Conservation (phyloP, 2,888 invertebrate species). For the Spisula subtruncata region DNA sequence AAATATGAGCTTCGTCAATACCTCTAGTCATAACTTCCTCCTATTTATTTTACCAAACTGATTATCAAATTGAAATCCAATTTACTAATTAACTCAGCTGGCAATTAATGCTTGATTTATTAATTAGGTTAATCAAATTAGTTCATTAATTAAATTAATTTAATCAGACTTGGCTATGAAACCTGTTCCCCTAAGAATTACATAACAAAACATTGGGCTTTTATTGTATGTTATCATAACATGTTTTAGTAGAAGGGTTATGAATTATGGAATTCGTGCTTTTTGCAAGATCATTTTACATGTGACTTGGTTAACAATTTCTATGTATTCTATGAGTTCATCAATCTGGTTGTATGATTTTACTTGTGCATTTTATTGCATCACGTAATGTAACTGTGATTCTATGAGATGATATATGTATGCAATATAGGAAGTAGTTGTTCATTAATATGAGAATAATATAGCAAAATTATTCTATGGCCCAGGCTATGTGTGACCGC, state of each 20-base stretch:
- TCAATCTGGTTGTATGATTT: constrained; percentile 14
- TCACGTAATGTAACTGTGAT: background rate
- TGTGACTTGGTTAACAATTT: background rate
- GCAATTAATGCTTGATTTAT: constrained; percentile 52
- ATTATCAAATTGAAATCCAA: constrained; percentile 38
- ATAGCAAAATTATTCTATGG: too few species aligned
- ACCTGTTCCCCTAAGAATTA: constrained; percentile 31
- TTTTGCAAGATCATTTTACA: constrained; percentile 36
- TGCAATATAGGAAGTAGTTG: background rate
- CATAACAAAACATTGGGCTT: constrained; percentile 32
- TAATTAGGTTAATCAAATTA: constrained; percentile 54
- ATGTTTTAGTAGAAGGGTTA: constrained; percentile 39
- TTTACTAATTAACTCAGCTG: constrained; percentile 41
- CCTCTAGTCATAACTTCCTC: background rate
- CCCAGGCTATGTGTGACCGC: too few species aligned
- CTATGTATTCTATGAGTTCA: constrained; percentile 15
- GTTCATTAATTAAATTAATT: constrained; percentile 49
- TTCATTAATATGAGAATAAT: too few species aligned
- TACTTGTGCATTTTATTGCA: constrained; percentile 16
- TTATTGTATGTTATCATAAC: constrained; percentile 32
- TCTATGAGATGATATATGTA: background rate
- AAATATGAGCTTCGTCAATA: background rate
- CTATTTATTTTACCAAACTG: constrained; percentile 21
- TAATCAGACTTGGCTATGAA: constrained; percentile 44
- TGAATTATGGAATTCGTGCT: constrained; percentile 50